phyloP scores from a whole-genome alignment of 2,888 invertebrate species.

The Eugnorisma glareosa region DNA sequence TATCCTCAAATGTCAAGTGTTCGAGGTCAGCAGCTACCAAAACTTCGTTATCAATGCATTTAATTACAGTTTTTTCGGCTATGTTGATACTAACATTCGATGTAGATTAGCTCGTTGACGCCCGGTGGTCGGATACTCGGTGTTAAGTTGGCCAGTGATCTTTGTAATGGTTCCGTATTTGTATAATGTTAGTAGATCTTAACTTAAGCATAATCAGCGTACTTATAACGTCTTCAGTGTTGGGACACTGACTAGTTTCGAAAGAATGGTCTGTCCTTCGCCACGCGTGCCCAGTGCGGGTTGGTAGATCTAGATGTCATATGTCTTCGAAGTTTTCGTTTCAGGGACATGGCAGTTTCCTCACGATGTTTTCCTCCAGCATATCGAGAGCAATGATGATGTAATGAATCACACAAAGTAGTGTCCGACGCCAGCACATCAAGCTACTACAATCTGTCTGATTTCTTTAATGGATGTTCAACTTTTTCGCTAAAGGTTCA shows the following conservation, averaged over 20 bases:
- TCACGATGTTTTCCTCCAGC: not conserved
- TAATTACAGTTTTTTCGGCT: constrained; percentile 36
- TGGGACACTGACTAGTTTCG: not conserved
- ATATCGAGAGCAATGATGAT: not conserved
- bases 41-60: constrained; percentile 41
- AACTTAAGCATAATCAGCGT: no score
- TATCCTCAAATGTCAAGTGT: constrained; percentile 6
- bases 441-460: no score
- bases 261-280: not conserved
- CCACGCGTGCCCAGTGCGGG: not conserved
- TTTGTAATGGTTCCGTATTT: constrained; percentile 24
- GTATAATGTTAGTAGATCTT: constrained; percentile 10
- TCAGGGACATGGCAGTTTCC: not conserved
- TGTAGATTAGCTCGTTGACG: constrained; percentile 36
- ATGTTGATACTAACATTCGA: constrained; percentile 32
- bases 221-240: no score
- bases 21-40: constrained; percentile 7
- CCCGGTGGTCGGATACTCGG: not conserved
- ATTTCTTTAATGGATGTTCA: no score
- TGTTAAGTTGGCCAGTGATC: not conserved
- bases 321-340: not conserved
- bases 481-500: no score
- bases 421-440: no score
- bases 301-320: not conserved
- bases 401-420: not conserved